phyloP scores from a whole-genome alignment of 2,113 vertebrate species.

The Paramormyrops kingsleyae region DNA sequence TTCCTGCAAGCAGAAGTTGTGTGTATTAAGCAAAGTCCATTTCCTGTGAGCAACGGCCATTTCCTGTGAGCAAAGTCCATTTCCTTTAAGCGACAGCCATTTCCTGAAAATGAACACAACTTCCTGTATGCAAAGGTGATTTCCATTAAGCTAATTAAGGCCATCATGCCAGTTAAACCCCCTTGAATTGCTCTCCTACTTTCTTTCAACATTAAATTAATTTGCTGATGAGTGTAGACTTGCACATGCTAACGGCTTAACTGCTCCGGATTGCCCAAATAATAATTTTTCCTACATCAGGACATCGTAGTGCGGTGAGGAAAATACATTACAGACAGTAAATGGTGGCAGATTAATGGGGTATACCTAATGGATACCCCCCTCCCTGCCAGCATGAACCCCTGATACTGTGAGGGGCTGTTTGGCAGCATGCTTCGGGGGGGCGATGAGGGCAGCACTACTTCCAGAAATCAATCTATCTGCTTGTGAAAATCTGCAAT shows the following conservation, averaged over 20 bases:
- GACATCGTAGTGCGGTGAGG: neutral
- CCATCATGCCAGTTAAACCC: neutral
- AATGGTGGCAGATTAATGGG: neutral
- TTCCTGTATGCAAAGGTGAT: neutral
- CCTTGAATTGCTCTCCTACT: neutral
- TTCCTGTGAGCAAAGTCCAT: neutral
- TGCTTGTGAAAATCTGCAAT: neutral
- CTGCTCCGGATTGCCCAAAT: neutral
- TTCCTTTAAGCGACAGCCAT: neutral
- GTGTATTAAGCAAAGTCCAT: neutral
- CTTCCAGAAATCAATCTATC: neutral
- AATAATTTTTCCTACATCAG: neutral
- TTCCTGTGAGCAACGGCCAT: neutral
- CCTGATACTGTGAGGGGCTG: neutral
- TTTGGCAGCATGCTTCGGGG: neutral
- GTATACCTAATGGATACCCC: neutral
- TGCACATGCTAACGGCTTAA: neutral
- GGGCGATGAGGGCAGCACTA: neutral
- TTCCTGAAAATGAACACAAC: neutral
- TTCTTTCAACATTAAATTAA: neutral
- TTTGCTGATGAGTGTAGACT: neutral
- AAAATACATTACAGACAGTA: neutral
- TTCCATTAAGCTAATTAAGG: neutral
- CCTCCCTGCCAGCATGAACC: neutral
- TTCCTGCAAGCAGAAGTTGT: neutral